Conservation (phyloP, 2,113 vertebrate genomes). For the Mionectes macconnelli region DNA sequence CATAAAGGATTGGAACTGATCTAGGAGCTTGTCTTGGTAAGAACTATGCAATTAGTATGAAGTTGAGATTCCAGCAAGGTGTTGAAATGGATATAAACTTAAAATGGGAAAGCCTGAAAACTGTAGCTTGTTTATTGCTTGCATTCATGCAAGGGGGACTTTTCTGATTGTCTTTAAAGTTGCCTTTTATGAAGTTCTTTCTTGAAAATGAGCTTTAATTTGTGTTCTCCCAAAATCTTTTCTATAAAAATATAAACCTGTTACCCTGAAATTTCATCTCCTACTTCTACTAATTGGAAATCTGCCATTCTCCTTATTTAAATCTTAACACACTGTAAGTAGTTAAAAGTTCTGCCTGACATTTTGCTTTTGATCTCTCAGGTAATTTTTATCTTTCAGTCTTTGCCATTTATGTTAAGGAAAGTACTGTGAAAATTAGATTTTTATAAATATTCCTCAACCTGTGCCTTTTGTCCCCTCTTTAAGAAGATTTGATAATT, state of each 20-base stretch:
- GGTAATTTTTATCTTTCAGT: not conserved
- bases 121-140: no score
- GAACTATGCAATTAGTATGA: not conserved
- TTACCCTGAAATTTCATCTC: not conserved
- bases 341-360: not conserved
- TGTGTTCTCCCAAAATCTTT: not conserved
- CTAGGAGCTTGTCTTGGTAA: not conserved
- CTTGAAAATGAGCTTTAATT: not conserved
- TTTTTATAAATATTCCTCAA: not conserved
- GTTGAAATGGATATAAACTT: not conserved
- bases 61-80: not conserved
- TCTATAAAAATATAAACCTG: not conserved
- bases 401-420: not conserved
- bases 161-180: not conserved
- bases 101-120: not conserved
- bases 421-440: not conserved
- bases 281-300: not conserved
- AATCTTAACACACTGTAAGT: not conserved
- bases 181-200: not conserved
- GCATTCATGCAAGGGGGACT: not conserved
- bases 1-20: not conserved
- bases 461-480: accelerated
- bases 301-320: not conserved
- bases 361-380: not conserved
- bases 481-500: not conserved